Percentiles rank a stretch among this genome's conserved stretches.
These are phyloP conservation scores for Diarsia dahlii DNA, from an alignment of 2,888 invertebrate species.

Conservation along the genomic window DNA sequence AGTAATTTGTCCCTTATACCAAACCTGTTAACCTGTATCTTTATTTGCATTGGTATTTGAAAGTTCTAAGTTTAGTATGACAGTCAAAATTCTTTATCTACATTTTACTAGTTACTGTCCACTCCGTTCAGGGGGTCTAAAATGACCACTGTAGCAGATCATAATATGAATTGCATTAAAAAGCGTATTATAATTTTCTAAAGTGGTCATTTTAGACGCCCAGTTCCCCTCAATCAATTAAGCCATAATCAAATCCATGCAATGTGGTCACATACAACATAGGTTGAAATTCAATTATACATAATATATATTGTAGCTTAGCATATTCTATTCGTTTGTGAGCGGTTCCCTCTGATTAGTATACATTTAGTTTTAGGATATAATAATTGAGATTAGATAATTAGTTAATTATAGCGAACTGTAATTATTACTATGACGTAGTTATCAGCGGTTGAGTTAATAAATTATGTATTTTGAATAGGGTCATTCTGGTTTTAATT, in stretches of 20 bases:
- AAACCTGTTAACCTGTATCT: no score
- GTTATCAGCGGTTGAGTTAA: not conserved
- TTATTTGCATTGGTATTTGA: no score
- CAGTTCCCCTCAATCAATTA: not conserved
- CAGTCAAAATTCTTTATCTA: not conserved
- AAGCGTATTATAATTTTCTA: no score
- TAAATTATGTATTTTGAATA: not conserved
- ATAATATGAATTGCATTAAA: no score
- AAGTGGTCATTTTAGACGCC: no score
- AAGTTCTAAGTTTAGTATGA: no score
- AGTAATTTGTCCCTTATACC: no score
- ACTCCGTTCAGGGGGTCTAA: no score
- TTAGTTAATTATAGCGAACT: not conserved
- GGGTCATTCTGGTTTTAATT: not conserved
- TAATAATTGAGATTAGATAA: conserved; percentile 4
- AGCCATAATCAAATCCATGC: not conserved
- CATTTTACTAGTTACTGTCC: not conserved
- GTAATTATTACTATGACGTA: not conserved
- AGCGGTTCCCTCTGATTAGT: not conserved
- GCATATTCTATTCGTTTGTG: not conserved
- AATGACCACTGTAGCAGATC: no score
- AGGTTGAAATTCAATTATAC: not conserved
- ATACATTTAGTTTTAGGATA: conserved; percentile 14
- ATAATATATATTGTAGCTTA: not conserved
- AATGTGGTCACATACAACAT: not conserved